Base-by-base conservation (phyloP, 2,888 invertebrate genomes). In the Chrysodeixis includens region DNA sequence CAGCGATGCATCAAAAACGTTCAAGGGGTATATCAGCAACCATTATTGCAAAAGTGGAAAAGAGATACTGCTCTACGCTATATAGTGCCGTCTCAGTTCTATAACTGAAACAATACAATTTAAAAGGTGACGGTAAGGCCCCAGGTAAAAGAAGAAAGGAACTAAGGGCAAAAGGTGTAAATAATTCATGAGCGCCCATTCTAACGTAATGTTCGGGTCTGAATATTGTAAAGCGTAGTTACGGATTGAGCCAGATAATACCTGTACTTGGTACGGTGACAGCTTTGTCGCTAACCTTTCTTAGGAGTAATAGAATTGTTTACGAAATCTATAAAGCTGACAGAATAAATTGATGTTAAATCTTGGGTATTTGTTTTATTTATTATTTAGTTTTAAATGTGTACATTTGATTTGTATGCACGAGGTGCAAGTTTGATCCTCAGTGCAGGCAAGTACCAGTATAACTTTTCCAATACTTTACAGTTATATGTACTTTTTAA, bases 141-240 rank as follows among this genome's bases (percentile, higher is more conserved):
- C 2, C 26, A 57, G 44, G 59, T n/a, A 66, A 62, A 62, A 32
- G 26, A 62, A 30, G 59, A 30, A 57, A 22, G 22, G 35, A 35
- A 59, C 56, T 51, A 22, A 49, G 64, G 52, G 46, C 54, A 64
- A 56, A 59, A 57, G 51, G 49, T 58, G 26, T 78, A 68, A 76
- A 78, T 78, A 78, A 78, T 78, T 73, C 76, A 78, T 73, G 76
- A 75, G 59, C 26, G 57, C 61, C 54, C 22, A 66, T 64, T 66
- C 46, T 71, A 69, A 69, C 64, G 30, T 56, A 14, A 55, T 67
- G 53, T 68, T 76, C 66, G 55, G 51, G 53, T 35, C 66, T 66
- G 76, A 78, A 78, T 78, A 68, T 58, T 66, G 40, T 64, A 66
- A 56, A 44, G 53, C 44, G n/a, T 68, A 63, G 62, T 76, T 69